Conservation (phyloP, 2,797 vertebrate species). For the Ciconia nigra region DNA sequence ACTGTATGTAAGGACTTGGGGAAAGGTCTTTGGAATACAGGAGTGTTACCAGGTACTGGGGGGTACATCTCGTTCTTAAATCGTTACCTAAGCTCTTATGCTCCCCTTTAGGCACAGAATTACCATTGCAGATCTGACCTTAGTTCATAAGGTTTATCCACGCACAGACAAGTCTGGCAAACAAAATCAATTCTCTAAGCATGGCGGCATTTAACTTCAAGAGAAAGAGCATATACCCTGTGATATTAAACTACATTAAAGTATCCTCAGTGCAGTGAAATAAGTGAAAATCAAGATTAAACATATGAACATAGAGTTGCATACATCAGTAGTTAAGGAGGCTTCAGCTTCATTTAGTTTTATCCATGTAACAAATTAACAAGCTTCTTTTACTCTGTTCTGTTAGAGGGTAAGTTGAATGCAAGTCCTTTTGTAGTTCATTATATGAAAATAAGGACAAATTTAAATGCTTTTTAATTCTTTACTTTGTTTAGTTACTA, state of each 20-base stretch:
- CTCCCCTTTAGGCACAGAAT: neutral
- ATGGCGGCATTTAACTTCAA: neutral
- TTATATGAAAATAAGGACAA: neutral
- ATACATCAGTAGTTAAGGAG: neutral
- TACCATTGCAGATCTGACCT: neutral
- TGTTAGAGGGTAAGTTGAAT: neutral
- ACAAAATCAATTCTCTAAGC: neutral
- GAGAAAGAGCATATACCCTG: neutral
- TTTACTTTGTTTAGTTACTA: neutral
- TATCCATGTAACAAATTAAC: neutral
- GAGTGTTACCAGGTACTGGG: neutral
- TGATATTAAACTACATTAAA: neutral
- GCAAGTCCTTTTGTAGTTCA: neutral
- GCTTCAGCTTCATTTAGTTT: neutral
- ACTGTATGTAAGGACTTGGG: neutral
- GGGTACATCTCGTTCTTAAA: neutral
- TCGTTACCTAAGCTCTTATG: fast-evolving
- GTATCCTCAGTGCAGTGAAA: neutral
- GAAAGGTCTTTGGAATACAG: neutral
- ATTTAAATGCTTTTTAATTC: neutral
- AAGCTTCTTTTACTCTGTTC: neutral
- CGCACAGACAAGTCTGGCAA: neutral
- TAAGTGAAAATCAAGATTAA: neutral
- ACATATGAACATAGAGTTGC: neutral
- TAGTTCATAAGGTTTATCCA: neutral